Conservation (phyloP, 2,888 invertebrate species). For the Harpalus rubripes region DNA sequence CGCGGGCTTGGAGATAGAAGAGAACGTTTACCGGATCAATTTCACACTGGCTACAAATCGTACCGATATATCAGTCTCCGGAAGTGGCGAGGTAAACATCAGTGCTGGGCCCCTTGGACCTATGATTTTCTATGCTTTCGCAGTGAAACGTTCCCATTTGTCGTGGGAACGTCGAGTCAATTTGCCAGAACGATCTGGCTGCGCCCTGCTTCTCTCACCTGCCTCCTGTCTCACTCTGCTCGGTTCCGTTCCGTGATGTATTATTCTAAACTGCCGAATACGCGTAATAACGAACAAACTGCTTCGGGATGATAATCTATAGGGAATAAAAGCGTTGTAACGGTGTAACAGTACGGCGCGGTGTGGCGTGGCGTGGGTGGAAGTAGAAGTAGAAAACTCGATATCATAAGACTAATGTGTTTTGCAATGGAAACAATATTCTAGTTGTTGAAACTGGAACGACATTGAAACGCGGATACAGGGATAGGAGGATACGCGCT, state of each 20-base stretch:
- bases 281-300: slow-evolving; percentile 41
- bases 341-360: background rate
- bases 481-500: slow-evolving; percentile 13
- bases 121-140: slow-evolving; percentile 56
- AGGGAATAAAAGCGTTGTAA: slow-evolving; percentile 45
- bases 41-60: slow-evolving; percentile 78
- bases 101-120: slow-evolving; percentile 46
- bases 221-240: background rate
- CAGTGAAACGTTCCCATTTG: slow-evolving; percentile 53
- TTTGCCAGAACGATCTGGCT: slow-evolving; percentile 51
- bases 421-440: slow-evolving; percentile 57
- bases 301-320: slow-evolving; percentile 35
- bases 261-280: slow-evolving; percentile 48
- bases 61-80: slow-evolving; percentile 78
- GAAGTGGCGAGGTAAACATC: slow-evolving; percentile 79
- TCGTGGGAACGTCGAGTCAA: slow-evolving; percentile 58
- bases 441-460: slow-evolving; percentile 46
- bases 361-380: no score
- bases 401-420: slow-evolving; percentile 58
- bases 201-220: slow-evolving; percentile 35
- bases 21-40: slow-evolving; percentile 79
- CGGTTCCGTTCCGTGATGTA: slow-evolving; percentile 48
- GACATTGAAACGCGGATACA: slow-evolving; percentile 45
- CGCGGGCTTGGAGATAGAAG: slow-evolving; percentile 77
- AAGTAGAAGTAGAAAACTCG: slow-evolving; percentile 42